Evolutionary conservation across 2,113 vertebrate species (phyloP), one percentile per base, ranked within the genome.

Genomic region (Crypturellus undulatus): DNA sequence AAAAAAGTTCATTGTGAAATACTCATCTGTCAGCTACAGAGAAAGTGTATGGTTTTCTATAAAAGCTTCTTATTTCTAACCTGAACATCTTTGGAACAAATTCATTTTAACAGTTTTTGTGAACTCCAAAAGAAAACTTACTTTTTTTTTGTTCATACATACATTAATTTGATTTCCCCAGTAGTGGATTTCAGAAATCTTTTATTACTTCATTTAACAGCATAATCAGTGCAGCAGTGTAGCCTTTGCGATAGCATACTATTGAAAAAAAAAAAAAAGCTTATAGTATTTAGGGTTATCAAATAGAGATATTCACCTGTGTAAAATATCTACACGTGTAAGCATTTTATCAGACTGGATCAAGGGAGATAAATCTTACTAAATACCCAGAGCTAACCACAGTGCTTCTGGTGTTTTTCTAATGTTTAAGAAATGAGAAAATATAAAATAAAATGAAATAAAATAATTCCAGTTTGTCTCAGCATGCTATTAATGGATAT

Each of bases 361-460:
- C 34, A 43, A 90, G 70, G n/a, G 79, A 96, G 52, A 77, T 87
- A 81, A 83, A 77, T 95, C 91, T 95, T 88, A 65, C 64, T 84
- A 92, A 97, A 96, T 34, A 80, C 10, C 72, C 54, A 73, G 40
- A 95, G 90, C 92, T 96, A 96, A 96, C 89, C 84, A 91, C 6
- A 75, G 15, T 77, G 13, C 14, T 89, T 90, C 34, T 84, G 49
- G 3, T 92, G 76, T 93, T 96, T 97, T 94, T 84, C 90, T 96
- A 77, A 45, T 88, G 92, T 76, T 93, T 95, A 91, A 95, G 77
- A 91, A 96, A 93, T 80, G 76, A 94, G 86, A 94, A 95, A 92
- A 8, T 92, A 90, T 94, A 64, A 81, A 90, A 96, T 81, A 52
- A 90, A 8, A 30, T 38, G 70, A 6, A 52, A 52, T 51, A 52